Base-by-base conservation (phyloP, 2,888 invertebrate genomes). In the Andrena flavipes region DNA sequence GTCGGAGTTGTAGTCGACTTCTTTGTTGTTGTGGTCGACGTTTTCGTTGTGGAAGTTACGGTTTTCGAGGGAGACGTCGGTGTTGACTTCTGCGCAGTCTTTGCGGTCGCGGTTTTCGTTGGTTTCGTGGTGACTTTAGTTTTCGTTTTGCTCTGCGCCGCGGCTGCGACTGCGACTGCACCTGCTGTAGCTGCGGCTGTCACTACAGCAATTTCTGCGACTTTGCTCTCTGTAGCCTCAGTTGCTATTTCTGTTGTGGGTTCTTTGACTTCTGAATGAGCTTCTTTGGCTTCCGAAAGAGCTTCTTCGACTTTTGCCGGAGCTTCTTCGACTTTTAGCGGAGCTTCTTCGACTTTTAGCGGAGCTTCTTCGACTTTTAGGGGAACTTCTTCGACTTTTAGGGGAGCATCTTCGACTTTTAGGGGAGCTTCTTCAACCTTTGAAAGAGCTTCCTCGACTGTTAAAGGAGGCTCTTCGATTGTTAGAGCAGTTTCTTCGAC, bases 141-240 rank as follows among this genome's bases (percentile, higher is more conserved):
- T 78, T 90, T 89, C 2, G 93, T 69, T 93, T 93, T 60, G 91
- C 91, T 90, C 23, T 92, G 91, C 16, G 91, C 85, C 0, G 87
- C 88, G n/a, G 88, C 80, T 42, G 88, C 86, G 26, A 87, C 56
- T 10, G 91, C 90, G 16, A 88, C 80, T 33, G 87, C 87, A 29
- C 87, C 59, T 7, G 91, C 89, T 13, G 91, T 90, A 29, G 91
- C 91, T 23, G 91, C 93, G 16, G 91, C 88, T 16, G 90, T 79
- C 49, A 87, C 87, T 49, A 86, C 35, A 13, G 91, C 90, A 48
- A 56, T 90, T 86, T 82, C 79, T 84, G 87, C 60, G 80, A 84
- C 84, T 91, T 91, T 80, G 13, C 76, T 73, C 64, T 87, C 77
- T 16, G 87, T 4, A 20, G 23, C 26, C 33, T 76, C 59, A 0